A percentile compares a stretch with the other conserved stretches of the same genome.
phyloP scores from a whole-genome alignment of 2,797 vertebrate species.

The Prionace glauca region DNA sequence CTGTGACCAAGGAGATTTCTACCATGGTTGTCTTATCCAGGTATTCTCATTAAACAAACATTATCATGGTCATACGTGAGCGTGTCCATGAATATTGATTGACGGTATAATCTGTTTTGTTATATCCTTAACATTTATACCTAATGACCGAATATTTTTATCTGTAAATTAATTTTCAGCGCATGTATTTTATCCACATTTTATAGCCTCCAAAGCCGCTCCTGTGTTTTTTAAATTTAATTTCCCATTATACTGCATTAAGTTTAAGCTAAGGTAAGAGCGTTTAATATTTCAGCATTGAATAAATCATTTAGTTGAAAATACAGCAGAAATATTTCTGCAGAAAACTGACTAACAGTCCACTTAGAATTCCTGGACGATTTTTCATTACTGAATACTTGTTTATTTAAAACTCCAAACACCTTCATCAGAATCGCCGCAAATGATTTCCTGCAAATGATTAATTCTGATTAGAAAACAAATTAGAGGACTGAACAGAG shows the following conservation, averaged over 20 bases:
- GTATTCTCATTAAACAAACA: conserved; percentile 33
- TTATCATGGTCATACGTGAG: neutral
- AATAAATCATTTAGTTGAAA: conserved; percentile 19
- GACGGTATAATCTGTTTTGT: neutral
- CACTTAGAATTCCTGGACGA: neutral
- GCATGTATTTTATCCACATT: conserved; percentile 20
- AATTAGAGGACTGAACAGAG: neutral
- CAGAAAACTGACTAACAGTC: neutral
- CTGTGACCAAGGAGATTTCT: neutral
- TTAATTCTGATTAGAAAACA: conserved; percentile 17
- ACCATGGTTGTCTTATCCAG: neutral
- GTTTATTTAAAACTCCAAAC: neutral
- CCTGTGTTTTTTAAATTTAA: conserved; percentile 18
- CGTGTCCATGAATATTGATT: conserved; percentile 30
- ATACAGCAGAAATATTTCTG: neutral
- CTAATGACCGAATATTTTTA: conserved; percentile 29
- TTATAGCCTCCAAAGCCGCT: conserved; percentile 4
- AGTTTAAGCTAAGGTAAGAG: conserved; percentile 15
- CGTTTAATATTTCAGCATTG: conserved; percentile 25
- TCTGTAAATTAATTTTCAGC: conserved; percentile 34
- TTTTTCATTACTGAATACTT: neutral
- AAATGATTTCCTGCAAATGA: neutral
- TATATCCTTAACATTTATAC: conserved; percentile 22
- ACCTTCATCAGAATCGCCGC: neutral
- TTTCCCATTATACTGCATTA: conserved; percentile 28